These are phyloP conservation scores for Drosophila trapezifrons DNA, from an alignment of 1,140 invertebrate genomes.

Conservation along the genomic window DNA sequence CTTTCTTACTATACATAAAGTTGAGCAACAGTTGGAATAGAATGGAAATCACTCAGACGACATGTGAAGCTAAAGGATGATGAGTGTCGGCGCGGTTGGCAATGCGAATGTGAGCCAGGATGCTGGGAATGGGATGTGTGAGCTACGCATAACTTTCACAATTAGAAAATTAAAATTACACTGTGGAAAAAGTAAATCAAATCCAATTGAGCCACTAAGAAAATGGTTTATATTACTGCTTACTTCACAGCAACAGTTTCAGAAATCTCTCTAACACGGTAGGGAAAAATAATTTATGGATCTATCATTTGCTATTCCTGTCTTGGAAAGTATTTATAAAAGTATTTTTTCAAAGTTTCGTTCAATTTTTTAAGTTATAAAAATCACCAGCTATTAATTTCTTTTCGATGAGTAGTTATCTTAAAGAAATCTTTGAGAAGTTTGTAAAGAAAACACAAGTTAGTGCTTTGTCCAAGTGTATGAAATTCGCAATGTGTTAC, in stretches of 20 bases:
- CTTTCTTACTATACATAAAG: slow-evolving; percentile 14
- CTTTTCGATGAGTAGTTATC: not conserved
- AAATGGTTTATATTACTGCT: too few relatives aligned
- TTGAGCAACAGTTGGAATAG: slow-evolving; percentile 75
- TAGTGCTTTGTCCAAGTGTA: slow-evolving; percentile 45
- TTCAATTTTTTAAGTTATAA: not conserved
- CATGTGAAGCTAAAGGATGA: slow-evolving; percentile 46
- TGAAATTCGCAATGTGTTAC: slow-evolving; percentile 1
- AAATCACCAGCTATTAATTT: not conserved
- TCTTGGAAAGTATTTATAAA: not conserved
- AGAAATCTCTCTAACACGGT: too few relatives aligned
- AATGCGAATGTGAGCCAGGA: slow-evolving; percentile 4
- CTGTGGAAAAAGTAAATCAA: slow-evolving; percentile 19
- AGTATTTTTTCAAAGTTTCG: too few relatives aligned
- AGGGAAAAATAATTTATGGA: too few relatives aligned
- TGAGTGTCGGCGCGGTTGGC: slow-evolving; percentile 30
- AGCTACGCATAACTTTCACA: slow-evolving; percentile 61
- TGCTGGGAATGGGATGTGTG: slow-evolving; percentile 5
- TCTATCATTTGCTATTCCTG: too few relatives aligned
- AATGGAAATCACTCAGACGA: slow-evolving; percentile 73
- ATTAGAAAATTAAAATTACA: slow-evolving; percentile 79
- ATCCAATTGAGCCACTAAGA: too few relatives aligned
- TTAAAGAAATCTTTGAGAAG: not conserved
- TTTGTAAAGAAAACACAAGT: not conserved
- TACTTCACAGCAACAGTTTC: too few relatives aligned